These are phyloP conservation scores for Drosophila niveifrons DNA, from an alignment of 2,888 invertebrate species.

Conservation along the genomic window DNA sequence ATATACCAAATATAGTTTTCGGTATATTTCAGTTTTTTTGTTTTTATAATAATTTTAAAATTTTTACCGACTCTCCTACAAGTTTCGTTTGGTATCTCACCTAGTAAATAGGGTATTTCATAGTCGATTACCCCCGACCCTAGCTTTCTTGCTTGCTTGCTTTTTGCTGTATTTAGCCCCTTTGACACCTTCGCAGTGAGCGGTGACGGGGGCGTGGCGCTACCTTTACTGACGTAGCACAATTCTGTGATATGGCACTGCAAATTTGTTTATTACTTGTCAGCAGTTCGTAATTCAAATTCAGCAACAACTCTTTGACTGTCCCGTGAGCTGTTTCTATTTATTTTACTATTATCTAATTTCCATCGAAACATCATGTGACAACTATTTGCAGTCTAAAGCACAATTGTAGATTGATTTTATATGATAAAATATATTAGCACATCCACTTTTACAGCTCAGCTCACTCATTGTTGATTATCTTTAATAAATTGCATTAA, in stretches of 20 bases:
- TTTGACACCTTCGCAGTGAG: slow-evolving; percentile 17
- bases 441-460: slow-evolving; percentile 9
- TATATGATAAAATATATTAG: slow-evolving; percentile 19
- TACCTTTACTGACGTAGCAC: slow-evolving; percentile 7
- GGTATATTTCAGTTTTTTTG: too few species aligned
- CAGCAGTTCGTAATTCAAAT: slow-evolving; percentile 32
- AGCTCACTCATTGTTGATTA: slow-evolving; percentile 1
- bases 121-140: too few species aligned
- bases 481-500: slow-evolving; percentile 6
- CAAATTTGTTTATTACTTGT: slow-evolving; percentile 47
- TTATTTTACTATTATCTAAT: slow-evolving; percentile 43
- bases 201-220: neutral
- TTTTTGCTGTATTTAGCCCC: slow-evolving; percentile 6
- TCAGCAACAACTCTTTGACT: neutral
- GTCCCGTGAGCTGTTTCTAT: slow-evolving; percentile 44
- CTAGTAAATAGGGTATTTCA: too few species aligned
- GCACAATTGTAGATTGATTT: slow-evolving; percentile 6
- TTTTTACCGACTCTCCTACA: too few species aligned
- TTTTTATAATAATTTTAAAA: too few species aligned
- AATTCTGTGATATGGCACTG: slow-evolving; percentile 29
- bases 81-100: too few species aligned
- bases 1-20: too few species aligned
- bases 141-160: too few species aligned
- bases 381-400: slow-evolving; percentile 23
- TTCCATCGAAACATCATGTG: slow-evolving; percentile 33